Conservation (phyloP, 2,113 vertebrate species). For the Tupaia chinensis region DNA sequence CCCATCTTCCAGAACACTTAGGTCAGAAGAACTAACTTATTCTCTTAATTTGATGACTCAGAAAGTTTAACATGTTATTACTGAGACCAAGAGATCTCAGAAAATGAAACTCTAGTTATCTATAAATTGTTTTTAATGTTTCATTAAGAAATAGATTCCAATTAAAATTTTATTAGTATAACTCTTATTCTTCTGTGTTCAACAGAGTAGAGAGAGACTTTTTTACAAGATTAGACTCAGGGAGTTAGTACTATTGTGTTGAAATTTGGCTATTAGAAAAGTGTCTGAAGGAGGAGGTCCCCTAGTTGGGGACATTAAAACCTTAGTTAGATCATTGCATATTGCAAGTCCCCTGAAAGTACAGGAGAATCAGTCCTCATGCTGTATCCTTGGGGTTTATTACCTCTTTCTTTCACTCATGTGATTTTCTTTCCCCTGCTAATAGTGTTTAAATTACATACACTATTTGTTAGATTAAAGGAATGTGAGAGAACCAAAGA, state of each 20-base stretch:
- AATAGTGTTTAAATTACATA: neutral
- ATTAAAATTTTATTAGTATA: neutral
- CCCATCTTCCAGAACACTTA: neutral
- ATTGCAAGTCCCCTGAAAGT: neutral
- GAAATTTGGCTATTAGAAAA: neutral
- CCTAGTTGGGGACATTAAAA: neutral
- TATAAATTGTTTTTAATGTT: neutral
- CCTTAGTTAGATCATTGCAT: neutral
- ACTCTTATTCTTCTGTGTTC: neutral
- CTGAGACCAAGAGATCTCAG: neutral
- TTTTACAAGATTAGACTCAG: neutral
- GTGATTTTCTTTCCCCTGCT: neutral
- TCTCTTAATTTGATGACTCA: conserved; percentile 26
- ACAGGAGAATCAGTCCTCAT: neutral
- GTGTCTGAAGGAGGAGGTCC: neutral
- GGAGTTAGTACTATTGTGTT: neutral
- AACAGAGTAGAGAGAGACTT: neutral
- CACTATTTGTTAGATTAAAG: neutral
- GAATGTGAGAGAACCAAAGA: neutral
- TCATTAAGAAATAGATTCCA: conserved; percentile 36
- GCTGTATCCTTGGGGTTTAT: neutral
- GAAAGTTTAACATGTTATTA: neutral
- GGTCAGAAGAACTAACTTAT: conserved; percentile 14
- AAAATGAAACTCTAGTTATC: neutral
- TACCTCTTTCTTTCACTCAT: neutral